Conservation (phyloP, 2,888 invertebrate genomes). For the Acleris emargana region DNA sequence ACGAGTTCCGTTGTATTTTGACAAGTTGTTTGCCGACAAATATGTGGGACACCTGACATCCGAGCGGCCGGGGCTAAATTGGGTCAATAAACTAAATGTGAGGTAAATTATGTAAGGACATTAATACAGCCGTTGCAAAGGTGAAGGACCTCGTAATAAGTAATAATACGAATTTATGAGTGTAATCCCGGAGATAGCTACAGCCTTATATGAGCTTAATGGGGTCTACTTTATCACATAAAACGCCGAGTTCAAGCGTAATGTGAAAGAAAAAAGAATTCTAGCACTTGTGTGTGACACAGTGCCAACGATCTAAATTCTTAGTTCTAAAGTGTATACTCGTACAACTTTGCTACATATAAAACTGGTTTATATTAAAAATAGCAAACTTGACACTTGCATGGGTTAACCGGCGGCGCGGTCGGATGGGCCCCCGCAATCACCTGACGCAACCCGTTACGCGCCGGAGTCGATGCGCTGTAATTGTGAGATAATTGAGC, state of each 20-base stretch:
- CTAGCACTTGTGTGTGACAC: background rate
- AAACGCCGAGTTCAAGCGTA: background rate
- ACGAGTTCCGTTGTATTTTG: slow-evolving; percentile 68
- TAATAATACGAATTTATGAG: slow-evolving; percentile 31
- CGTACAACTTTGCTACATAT: background rate
- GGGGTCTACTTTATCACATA: slow-evolving; percentile 9
- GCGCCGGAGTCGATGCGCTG: slow-evolving; percentile 35
- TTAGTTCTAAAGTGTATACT: slow-evolving; percentile 9
- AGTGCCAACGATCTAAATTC: slow-evolving; percentile 21
- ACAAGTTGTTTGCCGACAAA: slow-evolving; percentile 64
- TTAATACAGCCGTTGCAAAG: slow-evolving; percentile 18
- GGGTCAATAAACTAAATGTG: slow-evolving; percentile 42
- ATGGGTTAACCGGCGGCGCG: slow-evolving; percentile 23
- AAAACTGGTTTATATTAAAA: slow-evolving; percentile 11
- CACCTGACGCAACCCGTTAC: slow-evolving; percentile 36
- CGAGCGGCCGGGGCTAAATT: slow-evolving; percentile 29
- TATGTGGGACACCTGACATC: slow-evolving; percentile 64
- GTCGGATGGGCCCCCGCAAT: slow-evolving; percentile 35
- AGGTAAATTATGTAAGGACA: slow-evolving; percentile 40
- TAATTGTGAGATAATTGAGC: slow-evolving; percentile 36
- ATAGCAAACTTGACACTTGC: slow-evolving; percentile 40
- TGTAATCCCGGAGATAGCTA: slow-evolving; percentile 28
- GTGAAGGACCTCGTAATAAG: slow-evolving; percentile 25
- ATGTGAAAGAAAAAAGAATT: slow-evolving; percentile 6
- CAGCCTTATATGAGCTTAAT: slow-evolving; percentile 9